phyloP scores from a whole-genome alignment of 2,797 vertebrate genomes.

The Sebastes taczanowskii region DNA sequence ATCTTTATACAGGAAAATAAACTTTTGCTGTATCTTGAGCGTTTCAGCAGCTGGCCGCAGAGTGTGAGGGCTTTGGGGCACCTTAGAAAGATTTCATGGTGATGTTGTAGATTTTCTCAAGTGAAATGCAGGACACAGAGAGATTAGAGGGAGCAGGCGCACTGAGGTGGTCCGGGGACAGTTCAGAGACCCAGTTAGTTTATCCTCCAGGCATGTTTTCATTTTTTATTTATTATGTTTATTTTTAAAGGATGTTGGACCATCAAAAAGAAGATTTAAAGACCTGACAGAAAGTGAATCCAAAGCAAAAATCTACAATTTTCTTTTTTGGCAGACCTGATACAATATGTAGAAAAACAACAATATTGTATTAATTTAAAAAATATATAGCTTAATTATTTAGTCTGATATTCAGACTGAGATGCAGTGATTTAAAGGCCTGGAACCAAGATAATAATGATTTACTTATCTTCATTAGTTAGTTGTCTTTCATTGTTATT shows the following conservation, averaged over 20 bases:
- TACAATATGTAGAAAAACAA: not conserved
- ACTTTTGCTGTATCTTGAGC: not conserved
- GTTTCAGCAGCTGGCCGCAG: conserved; percentile 11
- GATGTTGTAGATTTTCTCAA: conserved; percentile 21
- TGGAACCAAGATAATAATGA: not conserved
- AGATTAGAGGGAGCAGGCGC: conserved; percentile 26
- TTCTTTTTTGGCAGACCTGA: not conserved
- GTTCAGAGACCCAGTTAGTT: conserved; percentile 6
- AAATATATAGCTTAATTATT: not conserved
- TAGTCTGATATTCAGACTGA: not conserved
- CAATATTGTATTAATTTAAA: not conserved
- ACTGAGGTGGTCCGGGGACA: conserved; percentile 23
- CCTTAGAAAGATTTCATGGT: conserved; percentile 1
- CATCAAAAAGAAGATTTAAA: not conserved
- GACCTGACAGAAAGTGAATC: not conserved
- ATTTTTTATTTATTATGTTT: not conserved
- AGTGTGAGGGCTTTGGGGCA: not conserved
- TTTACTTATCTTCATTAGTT: not conserved
- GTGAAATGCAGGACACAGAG: conserved; percentile 27
- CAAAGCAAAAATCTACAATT: not conserved
- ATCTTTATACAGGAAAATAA: not conserved
- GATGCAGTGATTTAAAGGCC: not conserved
- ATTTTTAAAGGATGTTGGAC: not conserved
- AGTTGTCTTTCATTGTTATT: not conserved
- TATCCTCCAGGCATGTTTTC: not conserved